These are phyloP conservation scores for Meandrusa payeni DNA, from an alignment of 2,888 invertebrate species.

Conservation along the genomic window DNA sequence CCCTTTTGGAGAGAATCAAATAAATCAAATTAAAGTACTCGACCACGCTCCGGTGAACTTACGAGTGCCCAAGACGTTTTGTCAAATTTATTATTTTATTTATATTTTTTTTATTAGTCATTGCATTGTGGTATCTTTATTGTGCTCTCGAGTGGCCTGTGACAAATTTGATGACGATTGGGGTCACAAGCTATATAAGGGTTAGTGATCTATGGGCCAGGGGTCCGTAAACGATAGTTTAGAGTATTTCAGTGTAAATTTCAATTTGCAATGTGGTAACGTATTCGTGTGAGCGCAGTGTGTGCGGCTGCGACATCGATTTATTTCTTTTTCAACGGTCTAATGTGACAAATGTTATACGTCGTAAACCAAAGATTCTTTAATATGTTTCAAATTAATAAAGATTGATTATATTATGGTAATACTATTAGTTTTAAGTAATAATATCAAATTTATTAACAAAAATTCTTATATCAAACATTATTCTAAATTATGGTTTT, in stretches of 20 bases:
- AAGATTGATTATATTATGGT: conserved; percentile 6
- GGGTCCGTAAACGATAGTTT: conserved; percentile 70
- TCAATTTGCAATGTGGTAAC: conserved; percentile 65
- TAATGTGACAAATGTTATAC: conserved; percentile 13
- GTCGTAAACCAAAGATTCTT: too few species aligned
- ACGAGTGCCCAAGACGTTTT: conserved; percentile 80
- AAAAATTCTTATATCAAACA: too few species aligned
- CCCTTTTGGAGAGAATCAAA: conserved; percentile 71
- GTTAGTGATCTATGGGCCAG: conserved; percentile 66
- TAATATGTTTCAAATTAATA: too few species aligned
- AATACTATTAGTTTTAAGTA: conserved; percentile 3
- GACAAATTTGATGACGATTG: conserved; percentile 79
- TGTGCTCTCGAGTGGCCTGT: conserved; percentile 75
- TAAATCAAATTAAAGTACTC: conserved; percentile 79
- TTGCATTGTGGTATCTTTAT: conserved; percentile 64
- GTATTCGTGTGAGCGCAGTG: conserved; percentile 62
- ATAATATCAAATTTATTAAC: too few species aligned
- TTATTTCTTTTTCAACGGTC: conserved; percentile 36
- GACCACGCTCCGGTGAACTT: conserved; percentile 63
- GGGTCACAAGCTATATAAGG: conserved; percentile 66
- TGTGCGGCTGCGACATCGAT: conserved; percentile 39
- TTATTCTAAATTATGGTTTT: too few species aligned
- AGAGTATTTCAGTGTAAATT: conserved; percentile 72
- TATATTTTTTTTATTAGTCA: conserved; percentile 73
- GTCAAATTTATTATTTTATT: conserved; percentile 81